Evolutionary conservation across 2,888 invertebrate species (phyloP), one percentile per base, ranked within the genome.

Genomic region (Tetragnatha montana): DNA sequence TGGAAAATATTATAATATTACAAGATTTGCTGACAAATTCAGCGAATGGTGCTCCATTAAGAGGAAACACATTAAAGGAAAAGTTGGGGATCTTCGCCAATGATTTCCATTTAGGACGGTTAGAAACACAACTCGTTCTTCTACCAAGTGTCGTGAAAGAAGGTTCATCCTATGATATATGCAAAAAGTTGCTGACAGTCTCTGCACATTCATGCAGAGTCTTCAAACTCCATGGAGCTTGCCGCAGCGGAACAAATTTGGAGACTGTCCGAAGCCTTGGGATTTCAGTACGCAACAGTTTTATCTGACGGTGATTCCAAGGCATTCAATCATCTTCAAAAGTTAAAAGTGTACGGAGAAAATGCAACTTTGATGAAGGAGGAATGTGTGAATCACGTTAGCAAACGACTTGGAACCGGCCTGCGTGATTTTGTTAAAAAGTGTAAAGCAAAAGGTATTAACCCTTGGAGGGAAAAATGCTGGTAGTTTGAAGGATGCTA

Each of bases 301-400:
- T 17, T 84, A 1, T 75, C 60, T 7, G 75, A 84, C 49, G 84
- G 76, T 8, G 84, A 84, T n/a, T 51, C 84, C 1, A 84, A 84
- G 69, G 47, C 75, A 4, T 84, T 17, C 60, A 21, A 68, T 10
- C 10, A 68, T 76, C 8, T 84, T 17, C 68, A 0, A 14, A 35
- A 35, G 2, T n/a, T n/a, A 35, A 60, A 84, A 17, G 0, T 84
- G 7, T 84, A 84, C 68, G 76, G 75, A 47, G 8, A 21, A 8
- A 49, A 84, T 47, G 10, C 10, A 0, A n/a, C 19, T 60, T 35
- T 84, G 12, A 22, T 17, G 0, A 83, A 83, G 74, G 74, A 83
- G 51, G 51, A 74, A 50, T 74, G 60, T n/a, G 35, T 84, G 0
- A 82, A 74, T n/a, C 82, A 82, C n/a, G 82, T 82, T 19, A 47